phyloP scores from a whole-genome alignment of 2,797 vertebrate genomes.

The Poecilia picta region DNA sequence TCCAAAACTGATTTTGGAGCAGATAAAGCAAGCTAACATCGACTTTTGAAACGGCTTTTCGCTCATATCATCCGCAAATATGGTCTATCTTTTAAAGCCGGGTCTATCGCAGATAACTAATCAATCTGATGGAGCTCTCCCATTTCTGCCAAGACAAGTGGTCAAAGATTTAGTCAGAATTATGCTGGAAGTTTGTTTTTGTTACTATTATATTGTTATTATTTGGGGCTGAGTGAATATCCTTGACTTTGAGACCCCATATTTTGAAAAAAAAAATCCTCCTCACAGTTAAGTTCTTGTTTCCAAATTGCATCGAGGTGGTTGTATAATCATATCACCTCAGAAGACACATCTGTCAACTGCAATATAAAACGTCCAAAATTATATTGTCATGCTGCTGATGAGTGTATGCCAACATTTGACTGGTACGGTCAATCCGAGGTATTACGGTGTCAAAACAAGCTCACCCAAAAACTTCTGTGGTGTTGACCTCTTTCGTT shows the following conservation, averaged over 20 bases:
- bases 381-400: neutral
- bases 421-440: neutral
- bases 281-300: neutral
- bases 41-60: neutral
- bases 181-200: neutral
- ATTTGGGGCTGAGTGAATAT: neutral
- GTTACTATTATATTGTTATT: neutral
- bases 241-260: neutral
- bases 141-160: neutral
- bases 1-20: neutral
- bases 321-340: neutral
- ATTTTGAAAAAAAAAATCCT: neutral
- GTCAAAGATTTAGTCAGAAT: neutral
- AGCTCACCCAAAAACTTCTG: conserved; percentile 95
- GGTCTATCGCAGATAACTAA: neutral
- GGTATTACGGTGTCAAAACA: neutral
- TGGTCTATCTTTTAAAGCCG: neutral
- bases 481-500: conserved; percentile 94
- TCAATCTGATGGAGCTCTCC: neutral
- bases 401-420: neutral
- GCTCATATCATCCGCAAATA: neutral
- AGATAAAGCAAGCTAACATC: neutral
- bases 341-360: neutral
- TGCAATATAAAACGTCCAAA: neutral
- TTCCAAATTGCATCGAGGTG: neutral